Conservation (phyloP, 2,113 vertebrate genomes). For the Procapra przewalskii region DNA sequence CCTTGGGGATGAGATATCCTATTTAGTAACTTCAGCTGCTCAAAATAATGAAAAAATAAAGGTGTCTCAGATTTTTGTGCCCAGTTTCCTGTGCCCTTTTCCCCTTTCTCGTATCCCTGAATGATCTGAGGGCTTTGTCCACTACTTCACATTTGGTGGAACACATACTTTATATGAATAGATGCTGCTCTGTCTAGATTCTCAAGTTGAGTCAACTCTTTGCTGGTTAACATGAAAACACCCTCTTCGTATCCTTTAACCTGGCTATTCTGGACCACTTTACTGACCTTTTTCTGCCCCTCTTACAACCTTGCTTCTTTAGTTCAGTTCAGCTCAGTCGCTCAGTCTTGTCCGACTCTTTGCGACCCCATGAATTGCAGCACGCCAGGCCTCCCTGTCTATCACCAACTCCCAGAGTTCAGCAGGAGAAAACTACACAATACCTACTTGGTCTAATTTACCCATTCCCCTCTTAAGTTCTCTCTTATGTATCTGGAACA, state of each 20-base stretch:
- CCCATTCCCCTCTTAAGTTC: not conserved
- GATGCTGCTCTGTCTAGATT: not conserved
- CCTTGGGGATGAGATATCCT: not conserved
- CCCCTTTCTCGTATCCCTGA: not conserved
- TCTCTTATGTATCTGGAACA: not conserved
- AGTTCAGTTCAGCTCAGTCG: too few relatives aligned
- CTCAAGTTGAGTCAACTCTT: not conserved
- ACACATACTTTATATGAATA: not conserved
- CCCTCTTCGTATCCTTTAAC: not conserved
- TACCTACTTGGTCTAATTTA: not conserved
- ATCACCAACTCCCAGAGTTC: too few relatives aligned
- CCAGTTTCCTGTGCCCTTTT: not conserved
- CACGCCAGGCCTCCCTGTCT: too few relatives aligned
- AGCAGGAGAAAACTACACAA: not conserved
- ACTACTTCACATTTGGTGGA: not conserved
- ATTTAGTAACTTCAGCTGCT: slow-evolving; percentile 3
- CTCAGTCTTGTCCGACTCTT: too few relatives aligned
- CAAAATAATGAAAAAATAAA: not conserved
- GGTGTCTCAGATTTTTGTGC: not conserved
- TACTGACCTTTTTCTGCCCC: not conserved
- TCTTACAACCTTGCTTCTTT: not conserved
- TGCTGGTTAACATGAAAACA: not conserved
- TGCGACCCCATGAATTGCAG: too few relatives aligned
- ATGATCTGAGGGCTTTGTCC: not conserved
- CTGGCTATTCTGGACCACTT: not conserved